A percentile compares a stretch with the other conserved stretches of the same genome.
Conservation (phyloP, 2,113 vertebrate genomes). For the Chionis minor region DNA sequence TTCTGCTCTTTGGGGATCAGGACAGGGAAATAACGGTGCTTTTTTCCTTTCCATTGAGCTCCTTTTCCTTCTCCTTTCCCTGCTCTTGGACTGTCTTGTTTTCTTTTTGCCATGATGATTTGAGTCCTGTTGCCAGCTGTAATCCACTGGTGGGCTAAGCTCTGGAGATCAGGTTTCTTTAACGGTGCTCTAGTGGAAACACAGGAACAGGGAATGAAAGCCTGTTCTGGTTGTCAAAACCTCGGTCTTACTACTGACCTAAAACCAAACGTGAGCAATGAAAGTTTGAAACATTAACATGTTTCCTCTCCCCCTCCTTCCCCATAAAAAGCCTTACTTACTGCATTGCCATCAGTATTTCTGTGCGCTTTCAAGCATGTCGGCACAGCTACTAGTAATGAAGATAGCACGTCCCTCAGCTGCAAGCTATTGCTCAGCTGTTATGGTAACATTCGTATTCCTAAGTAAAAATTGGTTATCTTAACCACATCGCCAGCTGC, state of each 20-base stretch:
- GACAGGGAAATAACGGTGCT: background rate
- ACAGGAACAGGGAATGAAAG: background rate
- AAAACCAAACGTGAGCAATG: background rate
- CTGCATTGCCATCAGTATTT: background rate
- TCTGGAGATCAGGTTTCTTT: background rate
- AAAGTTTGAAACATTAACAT: background rate
- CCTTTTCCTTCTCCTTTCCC: background rate
- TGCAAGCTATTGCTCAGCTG: background rate
- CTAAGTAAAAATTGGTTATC: background rate
- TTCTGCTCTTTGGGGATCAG: background rate
- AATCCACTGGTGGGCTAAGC: background rate
- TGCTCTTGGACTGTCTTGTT: background rate
- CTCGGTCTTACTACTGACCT: background rate
- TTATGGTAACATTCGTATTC: fast-evolving
- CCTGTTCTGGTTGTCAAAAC: background rate
- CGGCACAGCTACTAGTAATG: background rate
- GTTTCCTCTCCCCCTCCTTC: background rate
- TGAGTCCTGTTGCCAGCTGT: background rate
- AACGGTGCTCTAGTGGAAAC: background rate
- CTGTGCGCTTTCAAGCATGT: background rate
- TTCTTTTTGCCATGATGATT: background rate
- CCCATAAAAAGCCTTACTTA: background rate
- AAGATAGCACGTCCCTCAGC: background rate
- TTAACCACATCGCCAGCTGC: background rate
- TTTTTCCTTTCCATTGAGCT: background rate